A percentile compares a stretch with the other conserved stretches of the same genome.
These are phyloP conservation scores for Sebastolobus alascanus DNA, from an alignment of 2,797 vertebrate species.

Conservation along the genomic window DNA sequence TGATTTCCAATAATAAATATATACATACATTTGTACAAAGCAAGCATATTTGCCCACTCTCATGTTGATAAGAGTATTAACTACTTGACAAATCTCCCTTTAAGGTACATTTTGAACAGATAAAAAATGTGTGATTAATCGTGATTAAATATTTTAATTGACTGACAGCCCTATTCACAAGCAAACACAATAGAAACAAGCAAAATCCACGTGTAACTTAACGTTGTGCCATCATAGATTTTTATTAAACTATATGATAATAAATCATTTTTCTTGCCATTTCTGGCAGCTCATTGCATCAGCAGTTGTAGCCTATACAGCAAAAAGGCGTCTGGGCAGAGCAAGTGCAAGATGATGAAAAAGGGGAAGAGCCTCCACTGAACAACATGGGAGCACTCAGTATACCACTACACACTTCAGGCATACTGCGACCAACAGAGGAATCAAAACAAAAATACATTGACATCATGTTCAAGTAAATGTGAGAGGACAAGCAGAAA, in stretches of 20 bases:
- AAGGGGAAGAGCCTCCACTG: constrained; percentile 48
- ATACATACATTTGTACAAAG: too few relatives aligned
- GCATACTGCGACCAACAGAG: constrained; percentile 60
- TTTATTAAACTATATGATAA: constrained; percentile 78
- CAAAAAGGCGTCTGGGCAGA: constrained; percentile 81
- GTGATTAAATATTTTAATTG: too few relatives aligned
- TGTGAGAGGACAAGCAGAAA: constrained; percentile 69
- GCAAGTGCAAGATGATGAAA: constrained; percentile 80
- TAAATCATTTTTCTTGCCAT: constrained; percentile 69
- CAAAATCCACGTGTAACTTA: constrained; percentile 13
- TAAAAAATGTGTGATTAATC: too few relatives aligned
- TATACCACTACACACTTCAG: constrained; percentile 64
- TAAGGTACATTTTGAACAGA: too few relatives aligned
- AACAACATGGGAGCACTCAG: constrained; percentile 34
- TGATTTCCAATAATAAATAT: too few relatives aligned
- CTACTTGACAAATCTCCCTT: too few relatives aligned
- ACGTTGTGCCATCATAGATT: constrained; percentile 61
- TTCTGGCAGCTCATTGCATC: constrained; percentile 74
- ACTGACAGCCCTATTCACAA: background rate
- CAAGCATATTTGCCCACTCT: too few relatives aligned
- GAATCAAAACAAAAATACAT: constrained; percentile 50
- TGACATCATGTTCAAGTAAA: constrained; percentile 81
- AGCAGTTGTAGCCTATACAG: constrained; percentile 74
- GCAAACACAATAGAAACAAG: constrained; percentile 27
- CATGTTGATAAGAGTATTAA: too few relatives aligned